Evolutionary conservation across 1,140 invertebrate genomes (phyloP).

Genomic region (Zaprionus vittiger): DNA sequence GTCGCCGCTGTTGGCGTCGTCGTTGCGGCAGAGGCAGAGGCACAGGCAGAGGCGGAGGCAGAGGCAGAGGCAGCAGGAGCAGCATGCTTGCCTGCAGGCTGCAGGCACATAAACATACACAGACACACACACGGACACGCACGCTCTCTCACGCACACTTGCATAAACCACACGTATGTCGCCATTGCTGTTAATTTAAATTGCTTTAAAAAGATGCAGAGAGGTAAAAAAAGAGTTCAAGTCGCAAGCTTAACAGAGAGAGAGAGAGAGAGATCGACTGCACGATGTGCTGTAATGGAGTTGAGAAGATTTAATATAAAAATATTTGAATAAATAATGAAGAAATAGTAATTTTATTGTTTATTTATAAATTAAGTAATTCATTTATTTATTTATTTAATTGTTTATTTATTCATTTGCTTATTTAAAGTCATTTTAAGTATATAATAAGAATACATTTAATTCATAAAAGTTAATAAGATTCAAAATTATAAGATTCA

Average conservation of each 20-base stretch:
- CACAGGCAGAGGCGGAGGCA: no score
- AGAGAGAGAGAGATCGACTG: neutral
- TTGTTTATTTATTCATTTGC: no score
- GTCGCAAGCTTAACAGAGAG: neutral
- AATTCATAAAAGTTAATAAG: no score
- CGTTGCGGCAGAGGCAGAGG: conserved; percentile 18
- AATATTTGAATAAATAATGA: neutral
- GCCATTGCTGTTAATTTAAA: conserved; percentile 81
- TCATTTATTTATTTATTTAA: neutral
- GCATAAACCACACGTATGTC: conserved; percentile 40
- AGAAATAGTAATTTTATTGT: neutral
- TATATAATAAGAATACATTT: no score
- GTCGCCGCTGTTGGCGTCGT: conserved; percentile 21
- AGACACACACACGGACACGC: neutral
- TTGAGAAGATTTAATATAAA: neutral
- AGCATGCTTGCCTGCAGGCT: conserved; percentile 22
- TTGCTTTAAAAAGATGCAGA: conserved; percentile 70
- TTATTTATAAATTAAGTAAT: no score
- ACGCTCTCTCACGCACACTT: conserved; percentile 34
- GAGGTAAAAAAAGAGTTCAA: conserved; percentile 17
- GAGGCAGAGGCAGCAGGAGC: no score
- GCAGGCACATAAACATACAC: conserved; percentile 62
- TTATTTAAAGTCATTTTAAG: no score
- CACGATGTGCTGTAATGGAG: neutral
- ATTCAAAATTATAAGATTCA: no score